Conservation (phyloP, 2,113 vertebrate genomes). For the Motacilla tschutschensis region DNA sequence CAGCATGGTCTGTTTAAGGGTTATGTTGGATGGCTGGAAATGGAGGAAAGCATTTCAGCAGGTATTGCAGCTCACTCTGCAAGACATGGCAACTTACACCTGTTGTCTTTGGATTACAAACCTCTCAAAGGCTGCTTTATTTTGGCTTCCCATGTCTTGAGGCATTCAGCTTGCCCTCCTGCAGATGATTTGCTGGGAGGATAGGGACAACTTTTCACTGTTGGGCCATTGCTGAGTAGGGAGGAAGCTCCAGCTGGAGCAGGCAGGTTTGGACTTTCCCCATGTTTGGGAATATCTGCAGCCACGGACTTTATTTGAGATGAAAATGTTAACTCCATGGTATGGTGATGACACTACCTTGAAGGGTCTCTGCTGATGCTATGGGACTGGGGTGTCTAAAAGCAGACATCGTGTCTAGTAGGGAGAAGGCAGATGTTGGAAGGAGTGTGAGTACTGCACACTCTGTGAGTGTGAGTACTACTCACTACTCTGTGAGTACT, state of each 20-base stretch:
- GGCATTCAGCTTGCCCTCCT: not conserved
- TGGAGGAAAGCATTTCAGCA: not conserved
- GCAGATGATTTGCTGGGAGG: too few species aligned
- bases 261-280: not conserved
- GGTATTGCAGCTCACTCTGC: not conserved
- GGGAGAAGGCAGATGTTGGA: not conserved
- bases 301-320: accelerated
- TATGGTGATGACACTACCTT: not conserved
- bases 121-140: not conserved
- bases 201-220: not conserved
- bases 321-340: not conserved
- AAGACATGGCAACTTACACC: not conserved
- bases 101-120: not conserved
- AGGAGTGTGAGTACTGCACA: too few species aligned
- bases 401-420: accelerated
- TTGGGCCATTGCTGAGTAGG: accelerated
- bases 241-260: not conserved
- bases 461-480: too few species aligned
- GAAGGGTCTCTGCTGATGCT: not conserved
- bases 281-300: not conserved
- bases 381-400: not conserved
- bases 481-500: not conserved
- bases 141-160: not conserved
- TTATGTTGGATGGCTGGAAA: accelerated
- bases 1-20: not conserved